These are phyloP conservation scores for Micropterix aruncella DNA, from an alignment of 2,888 invertebrate species.

Conservation along the genomic window DNA sequence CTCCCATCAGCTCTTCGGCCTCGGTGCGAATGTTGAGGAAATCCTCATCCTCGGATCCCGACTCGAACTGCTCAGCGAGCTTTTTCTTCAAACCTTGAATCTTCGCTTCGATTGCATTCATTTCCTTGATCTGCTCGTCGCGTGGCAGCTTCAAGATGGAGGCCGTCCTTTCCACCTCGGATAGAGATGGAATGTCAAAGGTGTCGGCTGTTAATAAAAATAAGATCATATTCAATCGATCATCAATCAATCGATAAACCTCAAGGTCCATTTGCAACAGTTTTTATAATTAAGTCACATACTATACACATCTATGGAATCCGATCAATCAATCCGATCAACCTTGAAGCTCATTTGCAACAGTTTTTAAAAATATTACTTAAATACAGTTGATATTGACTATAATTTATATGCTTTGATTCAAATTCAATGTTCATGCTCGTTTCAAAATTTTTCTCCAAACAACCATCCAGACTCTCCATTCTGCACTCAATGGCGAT, in stretches of 20 bases:
- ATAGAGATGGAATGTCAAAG: slow-evolving; percentile 33
- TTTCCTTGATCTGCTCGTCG: slow-evolving; percentile 28
- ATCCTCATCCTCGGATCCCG: slow-evolving; percentile 50
- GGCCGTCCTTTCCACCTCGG: slow-evolving; percentile 21
- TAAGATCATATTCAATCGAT: no score
- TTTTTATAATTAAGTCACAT: not conserved
- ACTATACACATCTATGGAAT: no score
- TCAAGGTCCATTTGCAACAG: not conserved
- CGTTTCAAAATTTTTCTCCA: no score
- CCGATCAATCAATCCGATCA: no score
- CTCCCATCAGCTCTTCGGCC: slow-evolving; percentile 40
- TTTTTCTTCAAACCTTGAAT: slow-evolving; percentile 37
- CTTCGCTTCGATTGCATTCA: slow-evolving; percentile 44
- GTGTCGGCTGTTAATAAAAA: slow-evolving; percentile 24
- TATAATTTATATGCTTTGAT: no score
- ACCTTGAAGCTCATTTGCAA: no score
- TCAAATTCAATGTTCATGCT: no score
- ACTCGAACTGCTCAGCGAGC: slow-evolving; percentile 32
- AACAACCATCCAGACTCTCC: no score
- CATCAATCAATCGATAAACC: no score
- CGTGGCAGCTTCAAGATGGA: slow-evolving; percentile 12
- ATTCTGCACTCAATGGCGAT: no score
- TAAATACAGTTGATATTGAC: no score
- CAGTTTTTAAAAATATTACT: no score
- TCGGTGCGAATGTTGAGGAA: slow-evolving; percentile 50